Evolutionary conservation across 30 jellyfish, hydroid and myxozoan genomes (phyloP).

Genomic region (Phacellophora camtschatica): DNA sequence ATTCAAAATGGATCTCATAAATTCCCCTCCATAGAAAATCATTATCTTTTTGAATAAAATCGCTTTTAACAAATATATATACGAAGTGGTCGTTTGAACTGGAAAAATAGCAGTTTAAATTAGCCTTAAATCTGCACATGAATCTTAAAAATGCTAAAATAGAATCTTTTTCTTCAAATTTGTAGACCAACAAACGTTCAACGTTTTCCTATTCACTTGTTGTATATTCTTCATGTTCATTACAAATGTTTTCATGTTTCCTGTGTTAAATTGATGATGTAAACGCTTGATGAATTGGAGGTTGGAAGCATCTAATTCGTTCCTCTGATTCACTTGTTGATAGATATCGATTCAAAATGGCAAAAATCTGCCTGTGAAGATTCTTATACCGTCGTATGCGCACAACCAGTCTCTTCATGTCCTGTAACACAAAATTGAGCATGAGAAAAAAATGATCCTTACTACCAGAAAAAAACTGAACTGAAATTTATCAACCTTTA

Average conservation of each 20-base stretch:
- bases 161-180: too few relatives aligned
- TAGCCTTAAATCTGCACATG: neutral
- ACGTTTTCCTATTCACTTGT: too few relatives aligned
- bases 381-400: constrained; percentile 87
- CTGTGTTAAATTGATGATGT: constrained; percentile 69
- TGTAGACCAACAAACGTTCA: too few relatives aligned
- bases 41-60: too few relatives aligned
- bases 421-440: constrained; percentile 38
- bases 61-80: too few relatives aligned
- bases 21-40: too few relatives aligned
- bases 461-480: too few relatives aligned
- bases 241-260: neutral
- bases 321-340: constrained; percentile 84
- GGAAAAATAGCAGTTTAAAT: too few relatives aligned
- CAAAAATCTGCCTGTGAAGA: constrained; percentile 86
- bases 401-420: constrained; percentile 80
- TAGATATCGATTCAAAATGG: constrained; percentile 84
- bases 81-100: too few relatives aligned
- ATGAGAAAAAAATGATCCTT: too few relatives aligned
- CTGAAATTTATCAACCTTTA: too few relatives aligned
- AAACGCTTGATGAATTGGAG: constrained; percentile 96
- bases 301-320: constrained; percentile 98
- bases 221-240: neutral
- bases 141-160: neutral
- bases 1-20: too few relatives aligned